Evolutionary conservation across 2,888 invertebrate genomes (phyloP).

Genomic region (Buathra laborator): DNA sequence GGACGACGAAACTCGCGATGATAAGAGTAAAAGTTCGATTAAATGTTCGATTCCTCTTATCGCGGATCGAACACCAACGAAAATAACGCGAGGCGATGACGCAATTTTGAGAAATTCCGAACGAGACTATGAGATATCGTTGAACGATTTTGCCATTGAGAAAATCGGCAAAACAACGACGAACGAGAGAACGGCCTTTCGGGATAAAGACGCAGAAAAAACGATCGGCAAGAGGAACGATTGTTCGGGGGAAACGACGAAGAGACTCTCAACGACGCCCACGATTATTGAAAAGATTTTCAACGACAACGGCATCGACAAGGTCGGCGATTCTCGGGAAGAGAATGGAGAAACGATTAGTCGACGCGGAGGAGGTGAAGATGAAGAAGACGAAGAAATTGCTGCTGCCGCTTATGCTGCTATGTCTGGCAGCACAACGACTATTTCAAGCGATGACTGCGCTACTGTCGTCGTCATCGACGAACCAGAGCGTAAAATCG

Average conservation of each 20-base stretch:
- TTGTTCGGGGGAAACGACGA: background rate
- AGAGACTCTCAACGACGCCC: slow-evolving; percentile 21
- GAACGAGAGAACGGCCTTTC: slow-evolving; percentile 16
- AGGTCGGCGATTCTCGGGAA: slow-evolving; percentile 20
- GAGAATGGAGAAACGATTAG: slow-evolving; percentile 39
- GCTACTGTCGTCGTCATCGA: slow-evolving; percentile 81
- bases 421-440: slow-evolving; percentile 53
- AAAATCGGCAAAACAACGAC: slow-evolving; percentile 14
- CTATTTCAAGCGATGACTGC: slow-evolving; percentile 77
- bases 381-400: background rate
- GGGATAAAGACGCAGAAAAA: slow-evolving; percentile 14
- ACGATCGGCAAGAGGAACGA: slow-evolving; percentile 18
- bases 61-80: background rate
- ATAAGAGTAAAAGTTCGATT: background rate
- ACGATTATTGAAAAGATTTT: slow-evolving; percentile 31
- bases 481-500: slow-evolving; percentile 77
- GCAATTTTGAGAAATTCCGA: slow-evolving; percentile 17
- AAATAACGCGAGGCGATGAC: background rate
- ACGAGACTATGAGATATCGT: background rate
- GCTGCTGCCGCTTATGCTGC: background rate
- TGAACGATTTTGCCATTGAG: slow-evolving; percentile 18
- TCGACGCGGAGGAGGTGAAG: background rate
- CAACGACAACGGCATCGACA: slow-evolving; percentile 30
- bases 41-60: background rate
- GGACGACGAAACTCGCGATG: background rate